Base-by-base conservation (phyloP, 2,113 vertebrate genomes). In the Dolichallabes microphthalmus region DNA sequence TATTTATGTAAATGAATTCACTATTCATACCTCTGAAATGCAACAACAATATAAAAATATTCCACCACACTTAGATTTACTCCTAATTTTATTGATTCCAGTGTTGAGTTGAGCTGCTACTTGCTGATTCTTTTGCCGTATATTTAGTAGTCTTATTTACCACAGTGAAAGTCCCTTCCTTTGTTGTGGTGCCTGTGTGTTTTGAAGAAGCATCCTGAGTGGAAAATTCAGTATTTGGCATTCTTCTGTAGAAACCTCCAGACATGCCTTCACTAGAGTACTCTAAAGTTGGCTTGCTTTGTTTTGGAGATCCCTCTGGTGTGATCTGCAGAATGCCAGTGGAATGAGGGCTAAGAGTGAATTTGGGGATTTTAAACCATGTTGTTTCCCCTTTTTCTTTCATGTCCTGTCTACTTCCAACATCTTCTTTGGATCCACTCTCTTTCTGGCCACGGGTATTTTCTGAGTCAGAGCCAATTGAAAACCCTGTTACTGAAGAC, bases 351-450 rank as follows among this genome's bases (percentile, higher is more conserved):
- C 94, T 95, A 57, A 97, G 90, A 32, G 91, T 93, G 88, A 96
- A 91, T 79, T 95, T 95, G 0, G 96, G 96, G 76, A 96, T 92
- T 81, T 94, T 95, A 87, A 96, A 96, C 91, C 94, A 96, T 3
- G 94, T 83, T 0, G 94, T 92, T 81, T 94, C 93, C 64, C 95
- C 94, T 82, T 89, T 94, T 20, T 92, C 91, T 60, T 93, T 89
- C 4, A 53, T 35, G 10, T 75, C 10, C 14, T 90, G 86, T 19
- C 63, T 74, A 58, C 20, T 63, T 27, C 20, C 61, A 13, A 73
- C 58, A 17, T 75, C 45, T 10, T 73, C 66, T 83, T 74, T 85
- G 50, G 68, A 85, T 15, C 88, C 88, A 50, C 69, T 52, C 13
- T 93, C 86, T 9, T 88, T 91, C 90, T 92, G 91, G 8, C 87